Evolutionary conservation across 2,888 invertebrate genomes (phyloP).

Genomic region (Alviniconcha strummeri): DNA sequence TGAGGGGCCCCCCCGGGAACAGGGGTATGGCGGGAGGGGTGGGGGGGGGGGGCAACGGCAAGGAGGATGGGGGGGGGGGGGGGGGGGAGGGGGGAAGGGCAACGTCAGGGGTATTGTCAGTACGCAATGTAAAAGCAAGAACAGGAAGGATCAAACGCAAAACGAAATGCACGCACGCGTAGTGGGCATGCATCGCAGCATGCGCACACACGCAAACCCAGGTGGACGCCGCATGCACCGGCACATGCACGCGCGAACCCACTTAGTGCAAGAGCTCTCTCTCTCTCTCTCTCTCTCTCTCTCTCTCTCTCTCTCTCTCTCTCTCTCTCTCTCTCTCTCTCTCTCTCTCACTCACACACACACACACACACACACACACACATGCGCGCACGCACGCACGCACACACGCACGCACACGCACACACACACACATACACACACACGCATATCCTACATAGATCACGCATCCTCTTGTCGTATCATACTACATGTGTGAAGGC

Average conservation of each 20-base stretch:
- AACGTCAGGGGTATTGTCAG: too few relatives aligned
- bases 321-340: not conserved
- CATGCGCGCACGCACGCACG: not conserved
- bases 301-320: not conserved
- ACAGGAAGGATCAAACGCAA: too few relatives aligned
- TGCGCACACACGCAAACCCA: not conserved
- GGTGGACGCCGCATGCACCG: not conserved
- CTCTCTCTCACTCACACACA: not conserved
- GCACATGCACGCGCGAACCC: not conserved
- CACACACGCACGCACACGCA: conserved; percentile 19
- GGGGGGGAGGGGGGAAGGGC: too few relatives aligned
- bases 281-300: not conserved
- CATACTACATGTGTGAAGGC: too few relatives aligned
- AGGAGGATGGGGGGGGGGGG: too few relatives aligned
- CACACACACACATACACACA: conserved; percentile 20
- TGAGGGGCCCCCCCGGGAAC: too few relatives aligned
- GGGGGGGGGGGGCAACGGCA: too few relatives aligned
- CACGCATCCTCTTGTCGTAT: too few relatives aligned
- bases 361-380: conserved; percentile 4
- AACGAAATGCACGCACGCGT: too few relatives aligned
- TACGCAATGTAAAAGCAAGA: too few relatives aligned
- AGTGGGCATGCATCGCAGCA: too few relatives aligned
- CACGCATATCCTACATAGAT: not conserved
- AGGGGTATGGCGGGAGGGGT: too few relatives aligned
- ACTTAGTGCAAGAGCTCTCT: not conserved